phyloP scores from a whole-genome alignment of 2,113 vertebrate species.

The Bujurquina vittata region DNA sequence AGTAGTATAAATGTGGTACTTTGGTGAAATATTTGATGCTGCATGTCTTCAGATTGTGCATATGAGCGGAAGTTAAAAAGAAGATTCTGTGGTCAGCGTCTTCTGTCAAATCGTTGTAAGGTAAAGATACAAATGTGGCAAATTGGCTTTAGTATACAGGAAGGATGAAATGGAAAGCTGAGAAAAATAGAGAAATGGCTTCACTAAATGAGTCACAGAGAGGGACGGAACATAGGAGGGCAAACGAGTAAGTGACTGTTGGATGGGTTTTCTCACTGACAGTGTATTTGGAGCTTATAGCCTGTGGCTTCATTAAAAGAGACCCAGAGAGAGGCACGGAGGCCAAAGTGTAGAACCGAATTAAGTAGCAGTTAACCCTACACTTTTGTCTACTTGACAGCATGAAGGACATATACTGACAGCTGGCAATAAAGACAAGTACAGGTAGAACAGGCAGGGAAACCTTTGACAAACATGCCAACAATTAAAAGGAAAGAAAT shows the following conservation, averaged over 20 bases:
- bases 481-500: not conserved
- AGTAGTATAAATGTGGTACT: not conserved
- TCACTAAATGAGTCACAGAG: not conserved
- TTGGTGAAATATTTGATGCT: not conserved
- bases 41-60: not conserved
- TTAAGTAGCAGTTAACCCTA: not conserved
- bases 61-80: not conserved
- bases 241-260: not conserved
- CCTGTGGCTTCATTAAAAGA: constrained; percentile 37
- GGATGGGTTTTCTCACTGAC: constrained; percentile 13
- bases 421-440: constrained; percentile 10
- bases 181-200: not conserved
- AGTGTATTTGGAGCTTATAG: constrained; percentile 20
- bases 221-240: not conserved
- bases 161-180: not conserved
- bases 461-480: not conserved
- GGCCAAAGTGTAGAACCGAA: constrained; percentile 6
- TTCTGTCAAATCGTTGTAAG: not conserved
- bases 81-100: not conserved
- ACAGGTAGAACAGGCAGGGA: not conserved
- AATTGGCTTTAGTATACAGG: not conserved
- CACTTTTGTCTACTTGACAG: not conserved
- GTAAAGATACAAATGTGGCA: constrained; percentile 11
- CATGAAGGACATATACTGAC: not conserved
- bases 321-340: not conserved